phyloP scores from a whole-genome alignment of 2,113 vertebrate genomes.

The Ailuropoda melanoleuca region DNA sequence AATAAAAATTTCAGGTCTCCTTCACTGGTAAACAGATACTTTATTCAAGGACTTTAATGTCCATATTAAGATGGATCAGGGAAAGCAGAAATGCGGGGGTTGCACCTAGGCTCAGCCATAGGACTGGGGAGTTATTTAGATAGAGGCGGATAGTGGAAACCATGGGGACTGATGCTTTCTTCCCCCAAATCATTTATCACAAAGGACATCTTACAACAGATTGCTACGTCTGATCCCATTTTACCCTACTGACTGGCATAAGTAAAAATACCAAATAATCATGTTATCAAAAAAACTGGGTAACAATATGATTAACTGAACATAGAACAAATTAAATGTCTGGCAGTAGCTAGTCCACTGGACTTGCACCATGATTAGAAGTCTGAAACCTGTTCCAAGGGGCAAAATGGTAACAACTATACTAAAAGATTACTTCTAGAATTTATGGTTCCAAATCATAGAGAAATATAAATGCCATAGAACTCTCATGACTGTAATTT shows the following conservation, averaged over 20 bases:
- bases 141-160: background rate
- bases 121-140: background rate
- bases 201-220: background rate
- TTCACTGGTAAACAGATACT: background rate
- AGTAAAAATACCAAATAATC: background rate
- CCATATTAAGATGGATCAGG: background rate
- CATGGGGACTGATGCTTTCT: background rate
- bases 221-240: background rate
- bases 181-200: background rate
- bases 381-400: background rate
- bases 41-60: conserved; percentile 4
- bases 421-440: background rate
- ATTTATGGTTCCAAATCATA: conserved; percentile 12
- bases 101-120: background rate
- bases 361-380: background rate
- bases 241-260: background rate
- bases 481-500: background rate
- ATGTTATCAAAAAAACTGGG: background rate
- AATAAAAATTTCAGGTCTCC: background rate
- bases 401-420: background rate
- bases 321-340: background rate
- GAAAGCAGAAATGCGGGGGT: background rate
- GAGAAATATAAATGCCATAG: background rate
- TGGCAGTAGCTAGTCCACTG: background rate
- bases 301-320: background rate